Conservation (phyloP, 2,797 vertebrate genomes). For the Coilia nasus region DNA sequence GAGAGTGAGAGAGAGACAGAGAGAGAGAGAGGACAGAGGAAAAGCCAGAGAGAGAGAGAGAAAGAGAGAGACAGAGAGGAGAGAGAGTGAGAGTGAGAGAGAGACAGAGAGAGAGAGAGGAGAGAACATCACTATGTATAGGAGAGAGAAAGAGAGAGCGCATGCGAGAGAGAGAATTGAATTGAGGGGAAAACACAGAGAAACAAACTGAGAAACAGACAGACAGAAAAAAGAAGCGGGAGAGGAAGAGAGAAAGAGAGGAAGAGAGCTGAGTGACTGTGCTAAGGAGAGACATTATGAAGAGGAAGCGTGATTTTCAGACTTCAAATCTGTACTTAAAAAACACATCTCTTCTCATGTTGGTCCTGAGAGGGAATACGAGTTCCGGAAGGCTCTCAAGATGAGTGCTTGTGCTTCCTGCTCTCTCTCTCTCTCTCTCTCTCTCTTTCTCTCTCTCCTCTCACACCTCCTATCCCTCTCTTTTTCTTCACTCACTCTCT, state of each 20-base stretch:
- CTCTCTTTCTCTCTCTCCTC: no score
- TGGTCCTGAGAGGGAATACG: no score
- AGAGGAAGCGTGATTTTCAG: background rate
- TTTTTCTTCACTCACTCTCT: no score
- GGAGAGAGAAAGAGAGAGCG: constrained; percentile 16
- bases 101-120: background rate
- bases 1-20: constrained; percentile 21
- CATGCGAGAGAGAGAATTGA: no score
- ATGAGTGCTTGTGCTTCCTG: no score
- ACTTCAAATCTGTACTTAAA: background rate
- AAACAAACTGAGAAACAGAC: background rate
- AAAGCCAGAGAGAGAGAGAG: constrained; percentile 26
- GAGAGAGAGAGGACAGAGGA: background rate
- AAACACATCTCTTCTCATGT: background rate
- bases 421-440: background rate
- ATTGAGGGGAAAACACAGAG: background rate
- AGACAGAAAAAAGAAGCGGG: background rate
- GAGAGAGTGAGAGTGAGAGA: constrained; percentile 24
- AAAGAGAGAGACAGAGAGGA: constrained; percentile 32
- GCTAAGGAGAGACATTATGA: background rate
- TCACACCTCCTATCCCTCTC: no score
- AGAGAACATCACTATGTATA: background rate
- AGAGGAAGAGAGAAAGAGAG: constrained; percentile 53
- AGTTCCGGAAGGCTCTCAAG: no score
- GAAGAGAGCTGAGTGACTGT: background rate